phyloP scores from a whole-genome alignment of 1,140 invertebrate species.

The Nomia melanderi region DNA sequence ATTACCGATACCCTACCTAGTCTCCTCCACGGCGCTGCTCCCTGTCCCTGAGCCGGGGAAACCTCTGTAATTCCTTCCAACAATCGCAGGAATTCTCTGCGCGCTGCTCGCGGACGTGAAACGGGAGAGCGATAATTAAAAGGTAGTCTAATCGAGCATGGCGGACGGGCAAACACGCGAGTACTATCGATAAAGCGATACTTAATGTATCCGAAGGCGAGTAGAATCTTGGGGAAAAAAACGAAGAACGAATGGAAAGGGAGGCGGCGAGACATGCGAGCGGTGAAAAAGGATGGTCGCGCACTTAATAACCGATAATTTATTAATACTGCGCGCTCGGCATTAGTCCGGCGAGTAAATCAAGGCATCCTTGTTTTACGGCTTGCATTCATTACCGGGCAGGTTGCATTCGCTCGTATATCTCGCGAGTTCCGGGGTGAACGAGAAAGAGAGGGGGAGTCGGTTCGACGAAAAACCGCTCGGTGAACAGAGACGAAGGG shows the following conservation, averaged over 20 bases:
- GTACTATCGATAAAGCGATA: not conserved
- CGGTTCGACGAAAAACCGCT: not conserved
- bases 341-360: slow-evolving; percentile 75
- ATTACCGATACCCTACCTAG: slow-evolving; percentile 36
- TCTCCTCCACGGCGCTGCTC: not conserved
- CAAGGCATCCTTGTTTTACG: slow-evolving; percentile 77
- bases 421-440: slow-evolving; percentile 65
- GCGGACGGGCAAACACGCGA: too few relatives aligned
- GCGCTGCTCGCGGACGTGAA: too few relatives aligned
- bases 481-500: slow-evolving; percentile 9
- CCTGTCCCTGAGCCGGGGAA: not conserved
- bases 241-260: too few relatives aligned
- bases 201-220: too few relatives aligned
- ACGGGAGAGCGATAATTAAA: not conserved
- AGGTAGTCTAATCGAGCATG: not conserved
- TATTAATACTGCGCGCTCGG: slow-evolving; percentile 72
- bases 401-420: slow-evolving; percentile 76
- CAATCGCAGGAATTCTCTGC: not conserved
- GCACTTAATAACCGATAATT: slow-evolving; percentile 77
- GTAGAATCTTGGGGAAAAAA: too few relatives aligned
- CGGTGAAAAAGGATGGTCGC: slow-evolving; percentile 35
- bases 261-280: not conserved
- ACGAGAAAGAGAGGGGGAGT: slow-evolving; percentile 11
- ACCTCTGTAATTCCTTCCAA: not conserved
- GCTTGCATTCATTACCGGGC: slow-evolving; percentile 77